A percentile compares a stretch with the other conserved stretches of the same genome.
Conservation (phyloP, 2,113 vertebrate species). For the Rhagologus leucostigma region DNA sequence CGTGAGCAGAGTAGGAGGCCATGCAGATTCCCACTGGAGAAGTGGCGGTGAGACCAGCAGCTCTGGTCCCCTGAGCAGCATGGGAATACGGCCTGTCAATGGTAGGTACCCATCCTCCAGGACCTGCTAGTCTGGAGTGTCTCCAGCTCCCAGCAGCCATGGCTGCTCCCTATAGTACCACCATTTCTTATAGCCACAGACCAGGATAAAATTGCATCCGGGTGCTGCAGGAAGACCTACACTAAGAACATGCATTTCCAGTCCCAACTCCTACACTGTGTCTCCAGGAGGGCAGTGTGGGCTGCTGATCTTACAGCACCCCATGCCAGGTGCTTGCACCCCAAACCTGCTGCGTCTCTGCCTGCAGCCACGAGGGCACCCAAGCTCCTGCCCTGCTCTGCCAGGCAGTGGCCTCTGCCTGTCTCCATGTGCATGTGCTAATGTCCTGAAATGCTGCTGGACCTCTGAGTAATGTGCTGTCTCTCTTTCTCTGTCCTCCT, state of each 20-base stretch:
- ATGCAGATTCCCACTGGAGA: slow-evolving; percentile 59
- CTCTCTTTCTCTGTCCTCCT: slow-evolving; percentile 3
- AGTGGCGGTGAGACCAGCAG: slow-evolving; percentile 66
- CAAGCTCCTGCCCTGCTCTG: not conserved
- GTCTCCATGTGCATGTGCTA: not conserved
- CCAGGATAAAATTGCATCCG: not conserved
- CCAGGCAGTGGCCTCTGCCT: not conserved
- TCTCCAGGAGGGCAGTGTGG: not conserved
- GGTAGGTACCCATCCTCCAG: slow-evolving; percentile 70
- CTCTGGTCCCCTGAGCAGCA: slow-evolving; percentile 31
- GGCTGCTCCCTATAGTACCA: not conserved
- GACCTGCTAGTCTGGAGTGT: not conserved
- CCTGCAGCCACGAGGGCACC: not conserved
- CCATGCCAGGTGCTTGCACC: not conserved
- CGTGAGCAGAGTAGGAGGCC: slow-evolving; percentile 65
- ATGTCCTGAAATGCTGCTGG: not conserved
- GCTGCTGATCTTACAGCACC: not conserved
- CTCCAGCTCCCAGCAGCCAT: not conserved
- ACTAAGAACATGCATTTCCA: not conserved
- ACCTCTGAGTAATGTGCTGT: slow-evolving; percentile 5
- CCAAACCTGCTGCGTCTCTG: not conserved
- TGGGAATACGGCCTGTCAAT: slow-evolving; percentile 75
- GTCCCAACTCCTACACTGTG: not conserved
- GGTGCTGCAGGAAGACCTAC: not conserved
- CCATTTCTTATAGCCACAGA: not conserved